Evolutionary conservation across 1,140 invertebrate species (phyloP), one percentile per base, ranked within the genome.

Genomic region (Harpegnathos saltator): DNA sequence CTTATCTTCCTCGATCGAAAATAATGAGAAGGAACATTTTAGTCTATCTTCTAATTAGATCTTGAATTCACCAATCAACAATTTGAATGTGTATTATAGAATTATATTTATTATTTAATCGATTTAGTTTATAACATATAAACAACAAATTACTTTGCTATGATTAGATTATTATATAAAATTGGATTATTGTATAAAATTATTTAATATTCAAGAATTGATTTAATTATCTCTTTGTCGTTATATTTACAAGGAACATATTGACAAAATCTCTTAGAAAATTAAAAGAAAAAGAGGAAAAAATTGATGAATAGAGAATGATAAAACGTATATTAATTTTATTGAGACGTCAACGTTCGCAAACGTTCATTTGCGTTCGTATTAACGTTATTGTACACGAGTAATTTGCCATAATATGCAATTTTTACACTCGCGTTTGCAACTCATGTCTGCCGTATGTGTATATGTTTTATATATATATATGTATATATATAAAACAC

Each of bases 81-180:
- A 80, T 71, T 68, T 14, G 12, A 56, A 58, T 44, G 29, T 54
- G 29, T 44, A 65, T n/a, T 62, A 33, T 26, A 11, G 9, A 44
- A 44, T 61, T 26, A 29, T 38, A 59, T n/a, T n/a, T 17, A 26
- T 78, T 26, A 44, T 78, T 68, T 54, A 24, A 38, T 66, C 24
- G 50, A 26, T 26, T 77, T 68, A 52, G 15, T 26, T 12, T n/a
- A 11, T 33, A 68, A 14, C 15, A 12, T 75, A 15, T 9, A 38
- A 63, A 52, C 65, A 44, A 11, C 0, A 33, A 33, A 44, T 75
- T 14, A 22, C 4, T 75, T 75, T 75, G 4, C 26, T 52, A 75
- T 74, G 33, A 44, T 59, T 29, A 75, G 62, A 63, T 29, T 65
- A 15, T 77, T 66, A n/a, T n/a, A n/a, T n/a, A n/a, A n/a, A n/a